Conservation (phyloP, 2,888 invertebrate genomes). For the Linhomoeus sp. region DNA sequence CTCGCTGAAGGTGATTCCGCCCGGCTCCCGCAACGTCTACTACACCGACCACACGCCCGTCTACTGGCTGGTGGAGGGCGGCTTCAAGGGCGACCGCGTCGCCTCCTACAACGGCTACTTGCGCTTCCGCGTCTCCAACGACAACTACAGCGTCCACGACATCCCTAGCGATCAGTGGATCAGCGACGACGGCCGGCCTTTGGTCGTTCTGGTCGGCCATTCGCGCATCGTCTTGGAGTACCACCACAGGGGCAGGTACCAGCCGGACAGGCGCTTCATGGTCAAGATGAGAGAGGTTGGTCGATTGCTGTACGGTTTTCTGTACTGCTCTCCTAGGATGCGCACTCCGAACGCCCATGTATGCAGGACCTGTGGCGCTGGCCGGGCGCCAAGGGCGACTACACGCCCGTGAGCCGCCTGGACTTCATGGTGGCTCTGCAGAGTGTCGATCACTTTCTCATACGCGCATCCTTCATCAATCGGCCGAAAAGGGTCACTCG, state of each 20-base stretch:
- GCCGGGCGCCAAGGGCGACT: slow-evolving; percentile 23
- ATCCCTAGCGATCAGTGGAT: slow-evolving; percentile 25
- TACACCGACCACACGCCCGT: slow-evolving; percentile 41
- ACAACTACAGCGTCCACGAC: background rate
- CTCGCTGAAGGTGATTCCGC: slow-evolving; percentile 6
- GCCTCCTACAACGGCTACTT: slow-evolving; percentile 59
- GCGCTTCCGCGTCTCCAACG: slow-evolving; percentile 37
- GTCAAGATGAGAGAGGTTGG: slow-evolving; percentile 8
- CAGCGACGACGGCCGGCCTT: slow-evolving; percentile 46
- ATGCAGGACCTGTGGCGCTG: slow-evolving; percentile 44
- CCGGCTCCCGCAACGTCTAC: slow-evolving; percentile 13
- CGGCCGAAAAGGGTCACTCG: slow-evolving; percentile 25
- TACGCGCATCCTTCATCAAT: slow-evolving; percentile 19
- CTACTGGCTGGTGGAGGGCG: slow-evolving; percentile 58
- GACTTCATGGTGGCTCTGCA: slow-evolving; percentile 80
- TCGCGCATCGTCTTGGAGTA: slow-evolving; percentile 55
- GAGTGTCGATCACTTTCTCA: slow-evolving; percentile 46
- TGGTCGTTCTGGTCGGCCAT: slow-evolving; percentile 59
- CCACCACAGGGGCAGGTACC: slow-evolving; percentile 33
- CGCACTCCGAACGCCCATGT: too few relatives aligned
- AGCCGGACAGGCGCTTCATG: slow-evolving; percentile 32
- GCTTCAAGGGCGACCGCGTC: slow-evolving; percentile 62
- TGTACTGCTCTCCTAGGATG: too few relatives aligned
- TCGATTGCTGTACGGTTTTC: background rate
- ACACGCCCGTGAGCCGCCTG: slow-evolving; percentile 43